These are phyloP conservation scores for Eolophus roseicapilla DNA, from an alignment of 2,113 vertebrate species.

Conservation along the genomic window DNA sequence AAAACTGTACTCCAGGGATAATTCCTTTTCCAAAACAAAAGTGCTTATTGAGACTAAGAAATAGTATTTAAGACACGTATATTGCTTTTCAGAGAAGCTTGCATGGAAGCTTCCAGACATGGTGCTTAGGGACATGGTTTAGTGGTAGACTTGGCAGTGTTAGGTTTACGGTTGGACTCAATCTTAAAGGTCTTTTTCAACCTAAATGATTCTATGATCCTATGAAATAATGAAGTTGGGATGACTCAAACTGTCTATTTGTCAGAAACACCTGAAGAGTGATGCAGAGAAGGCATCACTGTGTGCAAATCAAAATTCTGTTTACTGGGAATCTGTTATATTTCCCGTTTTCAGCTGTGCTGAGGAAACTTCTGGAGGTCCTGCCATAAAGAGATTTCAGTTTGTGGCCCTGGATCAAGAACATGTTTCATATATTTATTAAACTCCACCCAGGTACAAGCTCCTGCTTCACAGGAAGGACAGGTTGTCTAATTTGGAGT, in stretches of 20 bases:
- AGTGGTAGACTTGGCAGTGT: neutral
- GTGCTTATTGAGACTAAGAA: neutral
- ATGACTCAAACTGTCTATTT: neutral
- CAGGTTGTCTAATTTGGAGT: neutral
- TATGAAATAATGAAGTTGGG: neutral
- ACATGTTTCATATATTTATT: neutral
- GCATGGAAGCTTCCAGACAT: neutral
- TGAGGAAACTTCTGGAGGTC: neutral
- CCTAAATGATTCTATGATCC: neutral
- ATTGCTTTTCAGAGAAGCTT: neutral
- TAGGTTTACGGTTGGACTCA: neutral
- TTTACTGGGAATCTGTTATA: neutral
- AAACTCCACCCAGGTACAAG: neutral
- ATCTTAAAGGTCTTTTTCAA: neutral
- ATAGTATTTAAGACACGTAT: neutral
- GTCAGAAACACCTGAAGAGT: neutral
- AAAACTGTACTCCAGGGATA: neutral
- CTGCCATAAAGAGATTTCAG: neutral
- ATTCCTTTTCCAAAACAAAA: neutral
- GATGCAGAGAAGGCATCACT: neutral
- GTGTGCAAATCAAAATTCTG: neutral
- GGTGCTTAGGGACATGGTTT: neutral
- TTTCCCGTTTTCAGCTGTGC: neutral
- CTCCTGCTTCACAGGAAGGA: neutral
- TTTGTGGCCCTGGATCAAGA: neutral